Evolutionary conservation across 1,140 invertebrate genomes (phyloP).

Genomic region (Lanistes nyassanus): DNA sequence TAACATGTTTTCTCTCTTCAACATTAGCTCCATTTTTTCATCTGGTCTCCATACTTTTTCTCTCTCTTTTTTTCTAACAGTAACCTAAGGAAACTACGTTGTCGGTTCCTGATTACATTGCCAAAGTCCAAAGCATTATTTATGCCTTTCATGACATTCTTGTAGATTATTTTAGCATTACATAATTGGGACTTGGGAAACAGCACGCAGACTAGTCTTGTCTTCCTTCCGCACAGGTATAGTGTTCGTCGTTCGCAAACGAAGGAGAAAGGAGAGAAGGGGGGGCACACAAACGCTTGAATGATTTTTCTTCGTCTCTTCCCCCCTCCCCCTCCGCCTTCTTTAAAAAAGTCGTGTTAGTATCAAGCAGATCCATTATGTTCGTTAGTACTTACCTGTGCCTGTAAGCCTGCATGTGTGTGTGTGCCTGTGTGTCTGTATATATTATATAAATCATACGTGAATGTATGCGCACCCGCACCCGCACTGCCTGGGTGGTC

Average conservation of each 20-base stretch:
- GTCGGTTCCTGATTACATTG: no score
- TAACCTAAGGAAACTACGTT: no score
- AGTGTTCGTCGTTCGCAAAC: no score
- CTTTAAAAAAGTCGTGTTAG: neutral
- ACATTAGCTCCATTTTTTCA: no score
- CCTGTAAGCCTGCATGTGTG: neutral
- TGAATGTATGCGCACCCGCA: neutral
- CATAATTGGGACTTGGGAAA: no score
- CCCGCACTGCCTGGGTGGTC: no score
- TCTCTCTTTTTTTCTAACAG: neutral
- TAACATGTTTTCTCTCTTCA: no score
- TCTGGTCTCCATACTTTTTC: neutral
- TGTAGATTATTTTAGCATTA: no score
- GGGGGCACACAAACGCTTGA: neutral
- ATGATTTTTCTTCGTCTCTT: neutral
- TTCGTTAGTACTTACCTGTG: neutral
- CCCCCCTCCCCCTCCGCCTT: constrained; percentile 1
- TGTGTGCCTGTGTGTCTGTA: constrained; percentile 9
- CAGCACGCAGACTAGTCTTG: no score
- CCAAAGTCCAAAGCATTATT: no score
- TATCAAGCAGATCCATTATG: neutral
- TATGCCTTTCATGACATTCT: no score
- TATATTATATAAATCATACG: neutral
- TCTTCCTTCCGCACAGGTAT: no score
- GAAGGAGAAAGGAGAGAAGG: constrained; percentile 3